Evolutionary conservation across 64 coral and sea anemone species (phyloP).

Genomic region (Trachythela sp.): DNA sequence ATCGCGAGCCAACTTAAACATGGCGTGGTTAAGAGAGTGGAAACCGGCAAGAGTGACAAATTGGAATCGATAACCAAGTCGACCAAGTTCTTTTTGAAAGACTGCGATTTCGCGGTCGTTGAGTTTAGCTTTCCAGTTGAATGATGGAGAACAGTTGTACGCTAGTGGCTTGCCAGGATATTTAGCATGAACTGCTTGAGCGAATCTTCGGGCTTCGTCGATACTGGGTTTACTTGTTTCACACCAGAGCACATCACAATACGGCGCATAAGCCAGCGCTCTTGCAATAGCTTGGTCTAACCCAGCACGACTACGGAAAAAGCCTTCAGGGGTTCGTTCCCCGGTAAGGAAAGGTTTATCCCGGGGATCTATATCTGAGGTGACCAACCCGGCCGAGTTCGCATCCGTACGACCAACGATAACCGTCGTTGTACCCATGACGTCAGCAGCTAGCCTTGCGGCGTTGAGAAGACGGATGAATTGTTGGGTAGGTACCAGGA

Average conservation of each 20-base stretch:
- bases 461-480: slow-evolving; percentile 91
- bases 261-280: slow-evolving; percentile 87
- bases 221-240: slow-evolving; percentile 94
- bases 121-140: slow-evolving; percentile 99
- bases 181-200: slow-evolving; percentile 82
- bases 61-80: slow-evolving; percentile 92
- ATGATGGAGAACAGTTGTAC: slow-evolving; percentile 98
- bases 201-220: slow-evolving; percentile 92
- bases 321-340: slow-evolving; percentile 86
- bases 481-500: slow-evolving; percentile 88
- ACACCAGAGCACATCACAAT: slow-evolving; percentile 96
- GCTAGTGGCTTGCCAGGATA: slow-evolving; percentile 92
- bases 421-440: slow-evolving; percentile 70
- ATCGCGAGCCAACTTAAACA: slow-evolving; percentile 97
- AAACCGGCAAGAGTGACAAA: slow-evolving; percentile 97
- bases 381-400: slow-evolving; percentile 86
- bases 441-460: slow-evolving; percentile 72
- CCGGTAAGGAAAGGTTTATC: slow-evolving; percentile 93
- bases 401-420: slow-evolving; percentile 97
- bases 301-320: slow-evolving; percentile 69
- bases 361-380: slow-evolving; percentile 83
- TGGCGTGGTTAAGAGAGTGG: slow-evolving; percentile 88
- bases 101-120: slow-evolving; percentile 79
- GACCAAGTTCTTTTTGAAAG: slow-evolving; percentile 87
- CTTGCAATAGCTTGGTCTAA: slow-evolving; percentile 93